Evolutionary conservation across 1,140 invertebrate genomes (phyloP), one percentile per base, ranked within the genome.

Genomic region (Portunus trituberculatus): DNA sequence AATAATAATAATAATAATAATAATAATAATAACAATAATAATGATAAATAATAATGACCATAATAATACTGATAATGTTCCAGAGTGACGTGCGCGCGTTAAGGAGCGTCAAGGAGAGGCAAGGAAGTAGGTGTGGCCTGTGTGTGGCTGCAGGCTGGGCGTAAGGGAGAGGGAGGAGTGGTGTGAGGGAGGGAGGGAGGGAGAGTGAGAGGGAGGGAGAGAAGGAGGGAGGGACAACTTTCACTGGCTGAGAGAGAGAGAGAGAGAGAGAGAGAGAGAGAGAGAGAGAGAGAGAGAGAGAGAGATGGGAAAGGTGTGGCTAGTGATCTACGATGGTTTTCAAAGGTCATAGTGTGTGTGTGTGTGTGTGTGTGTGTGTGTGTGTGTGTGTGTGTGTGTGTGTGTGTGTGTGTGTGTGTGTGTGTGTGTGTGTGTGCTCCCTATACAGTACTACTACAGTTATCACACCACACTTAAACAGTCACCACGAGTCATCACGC

Each of bases 321-420:
- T 12, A 59, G 52, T 59, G 52, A 59, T 59, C 52, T 59, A 59
- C 16, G 16, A 59, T 59, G 52, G 52, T 59, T 59, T 59, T 20
- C 16, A 59, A 59, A 59, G 52, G 52, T 59, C 52, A 59, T 59
- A 59, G 12, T 20, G 52, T 59, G 52, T 59, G 52, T 59, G 52
- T 59, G 52, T 59, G 52, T 59, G 52, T 59, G 52, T 59, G 52
- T 59, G 52, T 88, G 28, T 88, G 45, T 45, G 45, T 88, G 31
- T n/a, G 87, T 89, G 88, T 39, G 88, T 90, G 88, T 46, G 88
- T 90, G 39, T 90, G 88, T 39, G 39, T 90, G 88, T 90, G 88
- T 90, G 39, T 90, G 88, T 48, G 88, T 90, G 88, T 90, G 88
- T 90, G 88, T 90, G 39, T 90, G 88, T 90, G 39, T 90, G 88